Percentiles rank a stretch among this genome's conserved stretches.
Conservation (phyloP, 2,888 invertebrate species). For the Chrysina gloriosa region DNA sequence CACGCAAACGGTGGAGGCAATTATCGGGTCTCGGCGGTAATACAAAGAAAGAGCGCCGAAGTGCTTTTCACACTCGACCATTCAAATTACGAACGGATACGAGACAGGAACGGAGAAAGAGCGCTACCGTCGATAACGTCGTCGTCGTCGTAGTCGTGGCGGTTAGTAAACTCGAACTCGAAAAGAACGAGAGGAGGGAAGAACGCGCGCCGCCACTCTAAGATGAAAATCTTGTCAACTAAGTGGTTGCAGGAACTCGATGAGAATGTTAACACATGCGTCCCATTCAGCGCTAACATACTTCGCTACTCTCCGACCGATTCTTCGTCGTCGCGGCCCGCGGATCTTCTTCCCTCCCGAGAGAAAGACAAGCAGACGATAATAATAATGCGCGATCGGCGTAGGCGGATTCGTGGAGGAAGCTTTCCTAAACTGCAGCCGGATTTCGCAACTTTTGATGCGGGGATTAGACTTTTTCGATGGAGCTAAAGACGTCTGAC, state of each 20-base stretch:
- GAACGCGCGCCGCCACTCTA: conserved; percentile 53
- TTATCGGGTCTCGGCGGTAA: conserved; percentile 14
- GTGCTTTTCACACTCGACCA: conserved; percentile 9
- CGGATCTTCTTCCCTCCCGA: neutral
- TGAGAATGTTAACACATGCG: conserved; percentile 64
- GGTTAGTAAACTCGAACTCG: too few relatives aligned
- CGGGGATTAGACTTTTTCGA: too few relatives aligned
- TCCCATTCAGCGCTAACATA: conserved; percentile 52
- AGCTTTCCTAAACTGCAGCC: too few relatives aligned
- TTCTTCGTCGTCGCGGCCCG: neutral
- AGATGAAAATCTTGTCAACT: conserved; percentile 64
- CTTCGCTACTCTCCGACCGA: neutral
- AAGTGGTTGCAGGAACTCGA: conserved; percentile 62
- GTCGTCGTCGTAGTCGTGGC: too few relatives aligned
- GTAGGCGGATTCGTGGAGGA: too few relatives aligned
- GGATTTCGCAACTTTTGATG: too few relatives aligned
- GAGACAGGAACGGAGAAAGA: neutral
- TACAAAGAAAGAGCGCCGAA: conserved; percentile 2
- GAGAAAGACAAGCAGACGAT: neutral
- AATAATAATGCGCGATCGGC: neutral
- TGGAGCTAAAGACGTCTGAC: too few relatives aligned
- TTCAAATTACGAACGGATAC: neutral
- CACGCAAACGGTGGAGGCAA: conserved; percentile 16
- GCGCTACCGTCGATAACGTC: neutral
- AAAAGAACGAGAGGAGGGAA: conserved; percentile 24